Evolutionary conservation across 2,113 vertebrate genomes (phyloP), one percentile per base, ranked within the genome.

Genomic region (Onychostoma macrolepis): DNA sequence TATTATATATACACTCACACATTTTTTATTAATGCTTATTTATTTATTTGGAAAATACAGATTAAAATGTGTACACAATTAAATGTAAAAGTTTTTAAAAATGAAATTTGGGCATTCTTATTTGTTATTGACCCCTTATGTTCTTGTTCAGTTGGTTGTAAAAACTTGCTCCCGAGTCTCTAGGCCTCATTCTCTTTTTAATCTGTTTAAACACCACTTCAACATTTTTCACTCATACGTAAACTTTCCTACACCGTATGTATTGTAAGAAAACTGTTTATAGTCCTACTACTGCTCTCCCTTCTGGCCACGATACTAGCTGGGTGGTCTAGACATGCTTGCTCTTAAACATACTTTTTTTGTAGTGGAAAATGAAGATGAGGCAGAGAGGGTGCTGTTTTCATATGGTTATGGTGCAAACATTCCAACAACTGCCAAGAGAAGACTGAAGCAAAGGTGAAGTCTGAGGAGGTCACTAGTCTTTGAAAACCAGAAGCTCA

Each of bases 351-450:
- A 61, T 19, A 28, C 6, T 53, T 76, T 83, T 2, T 94, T 93
- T 91, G 33, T 92, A 99, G 98, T 99, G 94, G 97, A 97, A 92
- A 93, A 97, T 92, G 97, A 98, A 93, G 95, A 95, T 53, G 98
- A 99, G 82, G 97, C 98, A 79, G 98, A 99, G 95, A 96, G 97
- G 85, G 95, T 99, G 90, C 95, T 99, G 53, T 99, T 97, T 91
- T 98, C 98, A 0, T 99, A 98, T 15, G 98, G 98, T 11, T 99
- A 99, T n/a, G 98, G 98, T 83, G 98, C 98, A 80, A 99, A 99
- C 86, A 96, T 99, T 91, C 98, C 98, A 85, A 99, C 98, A 79
- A 98, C 98, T 17, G 97, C 98, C 86, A 99, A 96, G 91, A 96
- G 98, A 86, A 94, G 97, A 87, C 94, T 99, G 9, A 97, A 98